phyloP scores from a whole-genome alignment of 2,797 vertebrate genomes.

The Acanthurus leucopareius region DNA sequence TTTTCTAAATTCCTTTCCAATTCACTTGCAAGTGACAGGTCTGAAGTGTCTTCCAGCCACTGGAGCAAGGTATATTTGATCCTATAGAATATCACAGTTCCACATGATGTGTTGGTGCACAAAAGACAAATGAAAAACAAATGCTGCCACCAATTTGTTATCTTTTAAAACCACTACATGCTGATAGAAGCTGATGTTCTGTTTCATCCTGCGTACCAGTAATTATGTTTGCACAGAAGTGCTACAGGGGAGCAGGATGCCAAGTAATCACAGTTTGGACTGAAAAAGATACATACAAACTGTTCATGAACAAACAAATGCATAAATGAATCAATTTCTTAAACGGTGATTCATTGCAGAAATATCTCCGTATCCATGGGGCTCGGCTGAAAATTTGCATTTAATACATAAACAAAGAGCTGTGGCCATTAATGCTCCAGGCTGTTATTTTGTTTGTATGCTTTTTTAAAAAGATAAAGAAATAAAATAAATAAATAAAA shows the following conservation, averaged over 20 bases:
- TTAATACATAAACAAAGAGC: too few species aligned
- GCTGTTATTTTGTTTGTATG: too few species aligned
- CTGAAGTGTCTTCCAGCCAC: neutral
- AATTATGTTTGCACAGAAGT: conserved; percentile 8
- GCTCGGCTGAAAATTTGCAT: too few species aligned
- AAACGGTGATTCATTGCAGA: too few species aligned
- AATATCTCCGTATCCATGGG: too few species aligned
- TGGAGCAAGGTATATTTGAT: neutral
- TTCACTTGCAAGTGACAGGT: conserved; percentile 3
- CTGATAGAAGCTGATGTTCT: conserved; percentile 49
- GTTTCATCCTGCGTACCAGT: conserved; percentile 55
- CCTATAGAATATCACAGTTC: conserved; percentile 9
- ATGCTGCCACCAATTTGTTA: neutral
- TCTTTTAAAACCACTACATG: conserved; percentile 2
- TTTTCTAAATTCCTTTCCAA: conserved; percentile 2
- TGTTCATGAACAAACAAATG: neutral
- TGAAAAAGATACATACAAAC: neutral
- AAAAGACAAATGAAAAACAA: neutral
- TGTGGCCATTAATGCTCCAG: too few species aligned
- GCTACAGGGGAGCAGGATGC: conserved; percentile 7
- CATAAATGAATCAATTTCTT: neutral
- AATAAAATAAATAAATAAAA: too few species aligned
- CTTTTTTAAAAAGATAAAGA: too few species aligned
- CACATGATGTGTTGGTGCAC: neutral
- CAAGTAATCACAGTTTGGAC: conserved; percentile 8